These are phyloP conservation scores for Ondatra zibethicus DNA, from an alignment of 2,113 vertebrate species.

Conservation along the genomic window DNA sequence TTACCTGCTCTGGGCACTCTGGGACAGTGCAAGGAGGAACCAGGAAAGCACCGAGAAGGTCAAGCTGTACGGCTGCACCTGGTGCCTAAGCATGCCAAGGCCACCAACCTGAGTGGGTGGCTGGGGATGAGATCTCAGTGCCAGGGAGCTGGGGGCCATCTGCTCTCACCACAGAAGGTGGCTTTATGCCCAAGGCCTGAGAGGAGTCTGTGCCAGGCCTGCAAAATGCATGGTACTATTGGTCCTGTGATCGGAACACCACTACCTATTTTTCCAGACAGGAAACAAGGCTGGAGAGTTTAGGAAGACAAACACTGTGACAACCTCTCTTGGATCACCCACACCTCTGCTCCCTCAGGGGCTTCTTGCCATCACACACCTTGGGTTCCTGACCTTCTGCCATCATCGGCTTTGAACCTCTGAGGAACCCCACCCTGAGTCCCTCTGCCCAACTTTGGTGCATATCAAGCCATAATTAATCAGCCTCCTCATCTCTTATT, in stretches of 20 bases:
- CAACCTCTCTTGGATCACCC: neutral
- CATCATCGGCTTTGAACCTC: neutral
- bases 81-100: constrained; percentile 27
- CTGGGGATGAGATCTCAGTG: constrained; percentile 57
- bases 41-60: neutral
- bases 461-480: constrained; percentile 46
- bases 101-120: constrained; percentile 53
- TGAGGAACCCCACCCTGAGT: neutral
- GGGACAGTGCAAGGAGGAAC: neutral
- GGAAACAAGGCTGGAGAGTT: neutral
- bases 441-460: constrained; percentile 30
- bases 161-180: constrained; percentile 56
- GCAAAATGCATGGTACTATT: neutral
- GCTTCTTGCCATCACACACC: no score
- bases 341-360: neutral
- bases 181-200: constrained; percentile 39
- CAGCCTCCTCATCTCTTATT: constrained; percentile 61
- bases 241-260: neutral
- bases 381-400: neutral
- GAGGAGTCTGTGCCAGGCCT: constrained; percentile 22
- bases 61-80: neutral
- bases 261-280: constrained; percentile 24
- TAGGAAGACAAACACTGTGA: neutral
- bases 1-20: neutral
- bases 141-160: constrained; percentile 74